Evolutionary conservation across 2,797 vertebrate genomes (phyloP).

Genomic region (Protonibea diacanthus): DNA sequence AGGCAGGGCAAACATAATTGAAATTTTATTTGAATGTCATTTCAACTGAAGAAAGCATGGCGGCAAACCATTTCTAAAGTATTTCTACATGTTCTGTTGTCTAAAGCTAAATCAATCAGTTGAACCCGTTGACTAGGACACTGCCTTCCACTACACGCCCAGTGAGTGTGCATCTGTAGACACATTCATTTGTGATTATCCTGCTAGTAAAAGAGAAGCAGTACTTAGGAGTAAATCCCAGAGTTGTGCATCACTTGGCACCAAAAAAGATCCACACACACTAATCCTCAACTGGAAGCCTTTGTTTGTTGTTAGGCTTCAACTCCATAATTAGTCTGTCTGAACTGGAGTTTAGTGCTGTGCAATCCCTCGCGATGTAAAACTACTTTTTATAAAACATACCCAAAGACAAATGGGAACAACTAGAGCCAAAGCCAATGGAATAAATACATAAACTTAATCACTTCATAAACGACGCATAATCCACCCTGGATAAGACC

Average conservation of each 20-base stretch:
- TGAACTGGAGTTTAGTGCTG: no score
- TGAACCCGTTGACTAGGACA: background rate
- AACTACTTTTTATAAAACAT: background rate
- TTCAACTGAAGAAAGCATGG: no score
- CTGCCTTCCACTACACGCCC: no score
- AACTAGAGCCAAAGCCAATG: slow-evolving; percentile 13
- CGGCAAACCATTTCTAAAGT: no score
- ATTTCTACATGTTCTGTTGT: no score
- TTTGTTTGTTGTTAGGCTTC: slow-evolving; percentile 26
- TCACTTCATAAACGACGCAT: slow-evolving; percentile 22
- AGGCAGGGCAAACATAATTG: background rate
- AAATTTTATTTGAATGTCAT: background rate
- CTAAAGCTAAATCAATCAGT: background rate
- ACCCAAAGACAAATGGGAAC: slow-evolving; percentile 14
- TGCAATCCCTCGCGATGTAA: slow-evolving; percentile 7
- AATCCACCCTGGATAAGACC: background rate
- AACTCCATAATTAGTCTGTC: slow-evolving; percentile 9
- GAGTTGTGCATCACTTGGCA: slow-evolving; percentile 15
- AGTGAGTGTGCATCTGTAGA: background rate
- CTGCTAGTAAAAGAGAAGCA: background rate
- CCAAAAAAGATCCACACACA: background rate
- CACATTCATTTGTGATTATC: slow-evolving; percentile 3
- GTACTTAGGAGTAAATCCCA: slow-evolving; percentile 19
- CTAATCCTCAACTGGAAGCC: slow-evolving; percentile 37
- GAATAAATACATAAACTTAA: slow-evolving; percentile 25